phyloP scores from a whole-genome alignment of 2,113 vertebrate species.

The Zingel zingel region DNA sequence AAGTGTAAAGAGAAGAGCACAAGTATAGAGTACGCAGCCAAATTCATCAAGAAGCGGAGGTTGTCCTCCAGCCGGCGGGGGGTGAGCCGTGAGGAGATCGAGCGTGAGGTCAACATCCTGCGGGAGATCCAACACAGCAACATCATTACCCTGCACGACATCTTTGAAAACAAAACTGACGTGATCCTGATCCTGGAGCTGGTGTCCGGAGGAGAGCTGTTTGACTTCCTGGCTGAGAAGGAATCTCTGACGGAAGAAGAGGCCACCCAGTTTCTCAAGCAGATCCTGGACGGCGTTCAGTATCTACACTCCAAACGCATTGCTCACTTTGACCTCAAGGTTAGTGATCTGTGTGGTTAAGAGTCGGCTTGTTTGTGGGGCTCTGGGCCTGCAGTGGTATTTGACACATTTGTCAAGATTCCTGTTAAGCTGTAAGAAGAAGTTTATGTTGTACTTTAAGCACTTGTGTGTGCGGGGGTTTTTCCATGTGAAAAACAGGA shows the following conservation, averaged over 20 bases:
- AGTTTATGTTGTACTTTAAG: background rate
- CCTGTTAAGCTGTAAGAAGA: background rate
- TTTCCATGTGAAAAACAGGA: constrained; percentile 2
- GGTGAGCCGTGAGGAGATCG: constrained; percentile 97
- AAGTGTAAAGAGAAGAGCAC: constrained; percentile 93
- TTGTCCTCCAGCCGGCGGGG: constrained; percentile 95
- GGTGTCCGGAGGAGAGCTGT: constrained; percentile 95
- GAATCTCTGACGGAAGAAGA: constrained; percentile 97
- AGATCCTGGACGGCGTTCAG: constrained; percentile 96
- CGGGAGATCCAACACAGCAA: constrained; percentile 97
- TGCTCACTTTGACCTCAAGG: constrained; percentile 98
- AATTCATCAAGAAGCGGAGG: constrained; percentile 98
- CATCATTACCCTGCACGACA: constrained; percentile 97
- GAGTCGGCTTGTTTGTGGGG: background rate
- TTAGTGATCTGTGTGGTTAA: constrained; percentile 64
- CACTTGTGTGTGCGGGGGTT: background rate
- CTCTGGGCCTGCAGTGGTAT: background rate
- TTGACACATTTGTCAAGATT: constrained; percentile 20
- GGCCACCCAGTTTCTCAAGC: constrained; percentile 97
- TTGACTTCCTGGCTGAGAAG: constrained; percentile 97
- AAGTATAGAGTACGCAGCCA: constrained; percentile 90
- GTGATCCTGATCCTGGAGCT: constrained; percentile 98
- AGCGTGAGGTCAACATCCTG: constrained; percentile 97
- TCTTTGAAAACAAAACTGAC: constrained; percentile 98
- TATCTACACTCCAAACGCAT: constrained; percentile 97